Evolutionary conservation across 1,140 invertebrate genomes (phyloP), one percentile per base, ranked within the genome.

Genomic region (Bombus consobrinus): DNA sequence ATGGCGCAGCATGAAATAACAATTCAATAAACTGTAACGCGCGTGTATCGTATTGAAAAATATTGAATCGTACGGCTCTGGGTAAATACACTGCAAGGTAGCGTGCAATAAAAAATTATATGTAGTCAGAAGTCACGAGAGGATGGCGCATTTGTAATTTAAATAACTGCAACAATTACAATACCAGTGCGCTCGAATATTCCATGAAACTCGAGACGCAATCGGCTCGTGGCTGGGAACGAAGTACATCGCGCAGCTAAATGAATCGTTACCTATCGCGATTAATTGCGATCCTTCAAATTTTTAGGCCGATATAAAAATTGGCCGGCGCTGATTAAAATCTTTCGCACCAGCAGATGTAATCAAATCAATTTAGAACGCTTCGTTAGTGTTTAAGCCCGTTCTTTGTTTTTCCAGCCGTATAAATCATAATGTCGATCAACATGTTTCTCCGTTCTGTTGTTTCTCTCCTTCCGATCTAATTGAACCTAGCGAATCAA

Each of bases 201-300:
- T 83, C 57, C 43, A 39, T 6, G 43, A 18, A 8, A 18, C 8
- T 37, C 32, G 66, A 68, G 81, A 28, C 18, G 12, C 4, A 10
- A 47, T 15, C 25, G 32, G 25, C 22, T 10, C 25, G n/a, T 25
- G 41, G 10, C 15, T 32, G 64, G 64, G 0, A 37, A 25, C 69
- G 28, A 18, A 1, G 28, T 34, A 39, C 28, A 57, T 32, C 18
- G 47, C 18, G 47, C 22, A 28, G 22, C 53, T 85, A 85, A 85
- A 85, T 85, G 77, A 85, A 85, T 72, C 77, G 76, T 80, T 79
- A 39, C 53, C 83, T 80, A 85, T 80, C 57, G 53, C 32, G 77
- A 80, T 85, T 85, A 85, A 85, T 85, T 85, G 83, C 76, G 53
- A 80, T 85, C 43, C 83, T 80, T 80, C 83, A 85, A 85, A 85